Conservation (phyloP, 2,113 vertebrate genomes). For the Phalacrocorax pelagicus region DNA sequence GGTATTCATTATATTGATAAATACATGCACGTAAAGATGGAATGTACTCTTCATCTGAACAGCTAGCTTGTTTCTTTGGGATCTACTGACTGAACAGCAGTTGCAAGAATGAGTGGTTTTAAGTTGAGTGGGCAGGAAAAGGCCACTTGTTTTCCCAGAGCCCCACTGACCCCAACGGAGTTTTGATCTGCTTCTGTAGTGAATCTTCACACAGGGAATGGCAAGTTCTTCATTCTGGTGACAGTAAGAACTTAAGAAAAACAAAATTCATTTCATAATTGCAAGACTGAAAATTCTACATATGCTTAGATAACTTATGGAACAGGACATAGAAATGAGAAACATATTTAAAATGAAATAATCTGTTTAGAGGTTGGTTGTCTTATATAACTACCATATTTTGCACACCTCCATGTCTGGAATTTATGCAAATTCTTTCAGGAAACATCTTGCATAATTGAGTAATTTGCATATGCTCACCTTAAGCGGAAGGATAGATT, state of each 20-base stretch:
- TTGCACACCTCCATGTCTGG: slow-evolving; percentile 12
- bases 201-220: background rate
- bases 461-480: slow-evolving; percentile 4
- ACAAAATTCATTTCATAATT: background rate
- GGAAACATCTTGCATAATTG: background rate
- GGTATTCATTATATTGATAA: background rate
- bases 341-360: background rate
- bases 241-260: background rate
- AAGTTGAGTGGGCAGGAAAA: background rate
- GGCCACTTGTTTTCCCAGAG: background rate
- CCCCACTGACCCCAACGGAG: rapidly evolving
- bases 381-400: background rate
- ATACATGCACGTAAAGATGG: background rate
- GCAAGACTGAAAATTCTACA: background rate
- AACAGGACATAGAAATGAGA: background rate
- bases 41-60: background rate
- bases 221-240: background rate
- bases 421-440: slow-evolving; percentile 19
- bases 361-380: background rate
- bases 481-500: background rate
- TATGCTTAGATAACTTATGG: background rate
- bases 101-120: background rate
- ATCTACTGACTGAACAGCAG: background rate
- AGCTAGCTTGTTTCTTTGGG: background rate
- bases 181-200: background rate